A percentile compares a stretch with the other conserved stretches of the same genome.
Conservation (phyloP, 2,113 vertebrate genomes). For the Thunnus thynnus region DNA sequence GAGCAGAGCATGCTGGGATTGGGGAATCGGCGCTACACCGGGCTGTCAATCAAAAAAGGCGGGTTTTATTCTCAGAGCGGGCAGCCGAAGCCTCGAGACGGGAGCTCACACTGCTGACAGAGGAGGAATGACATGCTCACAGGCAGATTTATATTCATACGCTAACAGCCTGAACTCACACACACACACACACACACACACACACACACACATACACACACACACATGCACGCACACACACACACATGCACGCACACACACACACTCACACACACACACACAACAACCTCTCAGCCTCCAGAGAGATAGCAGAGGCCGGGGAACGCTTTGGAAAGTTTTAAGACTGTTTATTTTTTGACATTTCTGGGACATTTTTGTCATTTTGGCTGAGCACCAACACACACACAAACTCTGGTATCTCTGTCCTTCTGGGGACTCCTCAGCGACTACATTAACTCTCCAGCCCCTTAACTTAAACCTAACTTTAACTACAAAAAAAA, state of each 20-base stretch:
- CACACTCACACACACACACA: too few relatives aligned
- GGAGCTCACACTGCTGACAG: slow-evolving; percentile 13
- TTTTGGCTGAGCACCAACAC: slow-evolving; percentile 24
- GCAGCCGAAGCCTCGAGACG: slow-evolving; percentile 5
- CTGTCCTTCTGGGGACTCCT: slow-evolving; percentile 2
- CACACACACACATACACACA: background rate
- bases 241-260: too few relatives aligned
- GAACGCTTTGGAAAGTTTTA: slow-evolving; percentile 44
- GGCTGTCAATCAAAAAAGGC: slow-evolving; percentile 51
- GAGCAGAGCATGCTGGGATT: slow-evolving; percentile 50
- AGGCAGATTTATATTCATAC: slow-evolving; percentile 29
- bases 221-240: too few relatives aligned
- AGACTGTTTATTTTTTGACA: slow-evolving; percentile 52
- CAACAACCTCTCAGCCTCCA: background rate
- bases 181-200: background rate
- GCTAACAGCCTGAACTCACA: slow-evolving; percentile 5
- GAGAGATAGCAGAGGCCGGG: background rate
- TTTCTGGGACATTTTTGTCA: slow-evolving; percentile 57
- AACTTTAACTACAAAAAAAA: too few relatives aligned
- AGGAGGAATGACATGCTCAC: slow-evolving; percentile 13
- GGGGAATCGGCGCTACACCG: slow-evolving; percentile 6
- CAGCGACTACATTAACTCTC: background rate
- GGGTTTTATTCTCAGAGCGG: slow-evolving; percentile 36
- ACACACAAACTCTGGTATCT: too few relatives aligned
- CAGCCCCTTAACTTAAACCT: background rate